phyloP scores from a whole-genome alignment of 1,140 invertebrate species.

The Triops cancriformis region DNA sequence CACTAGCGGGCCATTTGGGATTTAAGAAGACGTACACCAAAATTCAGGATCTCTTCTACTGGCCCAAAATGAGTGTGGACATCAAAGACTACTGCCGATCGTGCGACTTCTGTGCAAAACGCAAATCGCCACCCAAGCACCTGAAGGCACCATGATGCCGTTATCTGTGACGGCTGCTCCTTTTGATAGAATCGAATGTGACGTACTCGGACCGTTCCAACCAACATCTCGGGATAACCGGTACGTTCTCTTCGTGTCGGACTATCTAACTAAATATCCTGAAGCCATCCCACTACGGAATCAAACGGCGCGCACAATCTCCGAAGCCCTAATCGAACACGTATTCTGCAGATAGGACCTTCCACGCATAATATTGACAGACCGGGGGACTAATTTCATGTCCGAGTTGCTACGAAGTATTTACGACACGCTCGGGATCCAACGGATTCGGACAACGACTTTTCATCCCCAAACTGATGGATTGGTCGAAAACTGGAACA shows the following conservation, averaged over 20 bases:
- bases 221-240: too few relatives aligned
- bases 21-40: background rate
- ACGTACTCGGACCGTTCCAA: too few relatives aligned
- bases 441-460: conserved; percentile 30
- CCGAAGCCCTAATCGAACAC: background rate
- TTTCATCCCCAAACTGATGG: conserved; percentile 30
- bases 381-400: background rate
- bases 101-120: background rate
- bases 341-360: background rate
- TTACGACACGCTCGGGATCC: conserved; percentile 27
- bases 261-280: too few relatives aligned
- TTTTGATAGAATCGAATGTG: too few relatives aligned
- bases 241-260: too few relatives aligned
- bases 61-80: background rate
- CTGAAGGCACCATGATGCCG: too few relatives aligned
- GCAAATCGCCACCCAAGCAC: background rate
- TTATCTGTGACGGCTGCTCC: too few relatives aligned
- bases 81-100: conserved; percentile 4
- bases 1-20: background rate
- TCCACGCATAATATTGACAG: background rate
- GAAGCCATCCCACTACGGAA: background rate
- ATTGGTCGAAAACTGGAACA: conserved; percentile 33
- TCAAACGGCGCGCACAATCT: background rate
- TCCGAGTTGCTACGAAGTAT: conserved; percentile 27
- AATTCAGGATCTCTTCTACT: background rate